phyloP scores from a whole-genome alignment of 2,797 vertebrate genomes.

The Anguilla megastoma region DNA sequence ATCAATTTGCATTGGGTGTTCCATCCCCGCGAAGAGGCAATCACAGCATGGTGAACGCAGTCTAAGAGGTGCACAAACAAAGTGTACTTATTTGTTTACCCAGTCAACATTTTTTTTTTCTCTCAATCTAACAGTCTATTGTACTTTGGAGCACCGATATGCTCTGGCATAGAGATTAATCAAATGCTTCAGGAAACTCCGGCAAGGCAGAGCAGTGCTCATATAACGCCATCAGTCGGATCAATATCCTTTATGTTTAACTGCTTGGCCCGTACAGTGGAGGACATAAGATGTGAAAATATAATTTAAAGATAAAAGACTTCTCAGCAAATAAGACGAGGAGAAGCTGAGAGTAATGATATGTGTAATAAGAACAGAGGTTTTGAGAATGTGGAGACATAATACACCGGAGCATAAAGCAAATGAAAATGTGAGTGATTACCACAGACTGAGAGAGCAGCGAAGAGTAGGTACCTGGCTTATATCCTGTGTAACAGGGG shows the following conservation, averaged over 20 bases:
- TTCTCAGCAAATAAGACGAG: not conserved
- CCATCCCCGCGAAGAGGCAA: not conserved
- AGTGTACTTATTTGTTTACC: not conserved
- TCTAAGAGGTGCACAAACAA: not conserved
- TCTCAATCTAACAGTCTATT: not conserved
- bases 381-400: not conserved
- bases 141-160: not conserved
- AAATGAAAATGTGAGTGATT: not conserved
- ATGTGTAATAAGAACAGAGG: not conserved
- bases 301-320: not conserved
- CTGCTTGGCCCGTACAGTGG: not conserved
- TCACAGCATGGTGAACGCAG: not conserved
- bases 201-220: not conserved
- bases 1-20: not conserved
- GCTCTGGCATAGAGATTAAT: not conserved
- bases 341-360: not conserved
- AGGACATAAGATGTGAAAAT: not conserved
- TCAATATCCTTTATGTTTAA: not conserved
- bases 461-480: conserved; percentile 14
- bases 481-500: conserved; percentile 31
- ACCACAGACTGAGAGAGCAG: not conserved
- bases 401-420: not conserved
- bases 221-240: not conserved
- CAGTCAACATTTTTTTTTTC: too few relatives aligned
- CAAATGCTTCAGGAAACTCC: not conserved